A percentile compares a stretch with the other conserved stretches of the same genome.
These are phyloP conservation scores for Corynorhinus townsendii DNA, from an alignment of 2,113 vertebrate genomes.

Conservation along the genomic window DNA sequence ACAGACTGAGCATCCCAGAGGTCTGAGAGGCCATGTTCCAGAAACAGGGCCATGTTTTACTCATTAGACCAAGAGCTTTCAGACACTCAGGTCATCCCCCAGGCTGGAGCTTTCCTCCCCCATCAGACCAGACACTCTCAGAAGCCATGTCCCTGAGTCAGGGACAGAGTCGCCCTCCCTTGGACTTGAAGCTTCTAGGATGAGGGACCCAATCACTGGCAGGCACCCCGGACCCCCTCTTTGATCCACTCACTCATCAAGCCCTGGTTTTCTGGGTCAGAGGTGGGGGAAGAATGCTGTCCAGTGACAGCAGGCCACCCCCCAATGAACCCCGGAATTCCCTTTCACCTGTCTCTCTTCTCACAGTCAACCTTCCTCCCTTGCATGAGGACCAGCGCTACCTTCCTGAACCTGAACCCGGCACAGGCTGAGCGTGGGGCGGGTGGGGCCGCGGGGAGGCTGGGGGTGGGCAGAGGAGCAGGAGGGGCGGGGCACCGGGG, in stretches of 20 bases:
- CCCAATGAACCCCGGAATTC: accelerated
- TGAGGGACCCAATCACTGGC: background rate
- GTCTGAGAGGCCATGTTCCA: background rate
- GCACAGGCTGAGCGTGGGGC: constrained; percentile 56
- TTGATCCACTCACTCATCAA: background rate
- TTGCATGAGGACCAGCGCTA: constrained; percentile 35
- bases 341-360: constrained; percentile 60
- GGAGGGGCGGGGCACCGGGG: background rate
- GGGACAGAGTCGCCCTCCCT: background rate
- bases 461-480: background rate
- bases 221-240: background rate
- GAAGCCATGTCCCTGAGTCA: background rate
- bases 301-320: background rate
- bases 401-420: constrained; percentile 32
- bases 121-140: background rate
- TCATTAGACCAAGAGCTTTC: background rate
- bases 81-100: background rate
- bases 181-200: background rate
- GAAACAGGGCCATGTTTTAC: background rate
- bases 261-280: background rate
- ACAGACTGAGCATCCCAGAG: background rate
- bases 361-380: constrained; percentile 52
- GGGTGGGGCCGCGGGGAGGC: background rate
- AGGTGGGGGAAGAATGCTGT: background rate
- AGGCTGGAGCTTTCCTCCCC: background rate